Percentiles rank a stretch among this genome's conserved stretches.
Evolutionary conservation across 2,888 invertebrate species (phyloP).

Genomic region (Pegoplata infirma): DNA sequence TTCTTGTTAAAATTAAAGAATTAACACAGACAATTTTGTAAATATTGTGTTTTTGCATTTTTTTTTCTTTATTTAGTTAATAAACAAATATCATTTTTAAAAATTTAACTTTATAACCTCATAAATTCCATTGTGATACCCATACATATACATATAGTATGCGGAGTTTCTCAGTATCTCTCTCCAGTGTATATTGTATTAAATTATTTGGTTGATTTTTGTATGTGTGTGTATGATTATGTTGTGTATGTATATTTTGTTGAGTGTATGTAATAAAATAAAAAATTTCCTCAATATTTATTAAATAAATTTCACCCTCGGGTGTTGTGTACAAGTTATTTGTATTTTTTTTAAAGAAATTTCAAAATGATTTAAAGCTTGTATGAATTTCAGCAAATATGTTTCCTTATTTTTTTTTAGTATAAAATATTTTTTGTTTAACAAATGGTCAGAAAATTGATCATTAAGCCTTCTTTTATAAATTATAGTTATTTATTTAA

Average conservation of each 20-base stretch:
- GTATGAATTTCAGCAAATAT: not conserved
- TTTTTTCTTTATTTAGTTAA: slow-evolving; percentile 15
- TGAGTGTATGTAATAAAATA: slow-evolving; percentile 24
- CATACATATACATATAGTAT: too few species aligned
- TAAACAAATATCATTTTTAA: slow-evolving; percentile 25
- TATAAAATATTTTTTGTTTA: not conserved
- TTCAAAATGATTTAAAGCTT: slow-evolving; percentile 7
- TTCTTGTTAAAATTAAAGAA: slow-evolving; percentile 26
- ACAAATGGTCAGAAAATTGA: slow-evolving; percentile 23
- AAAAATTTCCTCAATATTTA: slow-evolving; percentile 35
- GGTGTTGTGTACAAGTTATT: slow-evolving; percentile 12
- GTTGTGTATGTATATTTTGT: too few species aligned
- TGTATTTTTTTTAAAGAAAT: slow-evolving; percentile 8
- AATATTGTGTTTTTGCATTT: slow-evolving; percentile 19
- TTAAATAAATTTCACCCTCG: slow-evolving; percentile 41
- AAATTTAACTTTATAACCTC: slow-evolving; percentile 38
- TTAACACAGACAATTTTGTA: slow-evolving; percentile 12
- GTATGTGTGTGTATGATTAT: not conserved
- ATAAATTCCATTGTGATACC: slow-evolving; percentile 27
- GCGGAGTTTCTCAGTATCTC: too few species aligned
- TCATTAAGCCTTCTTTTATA: slow-evolving; percentile 28
- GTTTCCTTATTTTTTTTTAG: too few species aligned
- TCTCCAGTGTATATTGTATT: not conserved
- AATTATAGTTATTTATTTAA: slow-evolving; percentile 37
- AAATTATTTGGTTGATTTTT: not conserved